Percentiles rank a stretch among this genome's conserved stretches.
Evolutionary conservation across 64 coral and sea anemone genomes (phyloP).

Genomic region (Stylophora pistillata): DNA sequence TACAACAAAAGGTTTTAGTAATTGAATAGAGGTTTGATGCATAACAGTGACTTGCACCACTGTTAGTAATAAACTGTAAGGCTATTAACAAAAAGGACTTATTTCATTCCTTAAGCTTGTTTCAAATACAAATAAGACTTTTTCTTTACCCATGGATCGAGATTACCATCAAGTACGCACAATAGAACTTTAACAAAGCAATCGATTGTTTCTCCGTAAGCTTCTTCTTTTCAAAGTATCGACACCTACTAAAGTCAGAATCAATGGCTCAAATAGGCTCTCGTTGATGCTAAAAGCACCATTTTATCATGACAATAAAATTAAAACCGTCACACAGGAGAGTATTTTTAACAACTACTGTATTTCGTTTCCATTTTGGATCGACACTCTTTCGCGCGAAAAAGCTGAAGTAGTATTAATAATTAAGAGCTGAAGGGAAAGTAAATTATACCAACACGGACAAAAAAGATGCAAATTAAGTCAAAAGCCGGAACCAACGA

Average conservation of each 20-base stretch:
- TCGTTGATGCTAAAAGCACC: background rate
- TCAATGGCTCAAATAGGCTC: background rate
- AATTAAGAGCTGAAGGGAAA: background rate
- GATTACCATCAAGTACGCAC: background rate
- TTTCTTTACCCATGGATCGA: background rate
- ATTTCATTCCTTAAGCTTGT: no score
- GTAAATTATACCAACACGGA: background rate
- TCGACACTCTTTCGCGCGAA: background rate
- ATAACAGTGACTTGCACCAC: no score
- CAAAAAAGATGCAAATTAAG: conserved; percentile 17
- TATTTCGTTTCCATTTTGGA: no score
- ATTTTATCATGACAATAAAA: no score
- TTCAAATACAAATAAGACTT: no score
- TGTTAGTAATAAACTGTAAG: no score
- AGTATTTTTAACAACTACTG: no score
- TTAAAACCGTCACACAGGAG: no score
- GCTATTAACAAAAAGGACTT: no score
- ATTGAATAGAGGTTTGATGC: no score
- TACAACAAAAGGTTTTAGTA: no score
- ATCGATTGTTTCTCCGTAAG: background rate
- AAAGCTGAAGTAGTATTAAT: no score
- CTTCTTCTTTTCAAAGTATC: background rate
- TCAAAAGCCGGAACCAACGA: conserved; percentile 1
- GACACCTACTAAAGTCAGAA: background rate
- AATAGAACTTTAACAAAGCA: background rate